Evolutionary conservation across 2,888 invertebrate genomes (phyloP), one percentile per base, ranked within the genome.

Genomic region (Pherbina coryleti): DNA sequence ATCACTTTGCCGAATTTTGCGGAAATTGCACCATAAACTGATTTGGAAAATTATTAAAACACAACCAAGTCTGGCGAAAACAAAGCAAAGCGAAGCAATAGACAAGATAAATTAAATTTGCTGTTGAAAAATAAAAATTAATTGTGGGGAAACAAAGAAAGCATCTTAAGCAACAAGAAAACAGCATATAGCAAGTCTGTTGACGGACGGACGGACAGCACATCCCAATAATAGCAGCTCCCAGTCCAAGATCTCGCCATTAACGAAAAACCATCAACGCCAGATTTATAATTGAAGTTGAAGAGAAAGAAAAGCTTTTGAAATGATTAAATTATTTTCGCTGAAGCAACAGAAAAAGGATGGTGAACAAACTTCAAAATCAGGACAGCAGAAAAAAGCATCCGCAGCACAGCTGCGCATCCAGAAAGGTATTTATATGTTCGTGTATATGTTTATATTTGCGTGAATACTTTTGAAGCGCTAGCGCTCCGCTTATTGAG

Each of bases 321-420:
- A 86, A 84, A 98, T 98, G 98, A 98, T 98, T 91, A 98, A 98
- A 93, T 93, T 98, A 91, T 98, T 98, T 93, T 97, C 98, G 84
- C 92, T 98, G 89, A 98, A 98, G 92, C 97, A 98, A 92, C 97
- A 98, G 91, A 97, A 98, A 92, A 98, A 98, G 92, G 98, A 98
- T 93, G 98, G 97, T 88, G 97, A 96, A 90, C 93, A 95, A 85
- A 93, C 93, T 82, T 95, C 95, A 84, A 92, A 92, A 88, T 91
- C 92, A 86, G 93, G 93, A 81, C 93, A 93, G 88, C 96, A 96
- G 90, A 97, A 98, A 91, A 97, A 97, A 91, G 96, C 97, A 82
- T 97, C 98, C 83, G 98, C 98, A 85, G 98, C 98, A 82, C 98
- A 98, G 91, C 92, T 98, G 88, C 94, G 98, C 91, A 97, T 98